These are phyloP conservation scores for Globicephala melas DNA, from an alignment of 2,113 vertebrate species.

Conservation along the genomic window DNA sequence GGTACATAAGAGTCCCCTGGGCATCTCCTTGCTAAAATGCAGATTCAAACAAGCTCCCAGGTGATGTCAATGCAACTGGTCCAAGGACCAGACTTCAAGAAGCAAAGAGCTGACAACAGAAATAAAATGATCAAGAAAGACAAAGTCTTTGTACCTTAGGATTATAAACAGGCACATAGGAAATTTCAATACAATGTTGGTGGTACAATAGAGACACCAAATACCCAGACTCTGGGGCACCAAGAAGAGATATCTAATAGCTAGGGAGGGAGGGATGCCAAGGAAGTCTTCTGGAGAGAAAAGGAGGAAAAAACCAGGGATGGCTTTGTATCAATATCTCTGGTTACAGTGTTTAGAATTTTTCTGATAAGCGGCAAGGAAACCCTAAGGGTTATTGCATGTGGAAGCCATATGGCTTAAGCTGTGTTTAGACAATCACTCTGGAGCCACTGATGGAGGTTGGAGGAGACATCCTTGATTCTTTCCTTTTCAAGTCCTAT, in stretches of 20 bases:
- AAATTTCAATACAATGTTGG: neutral
- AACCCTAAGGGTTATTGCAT: neutral
- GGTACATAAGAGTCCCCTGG: neutral
- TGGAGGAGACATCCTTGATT: neutral
- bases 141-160: neutral
- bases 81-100: neutral
- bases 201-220: neutral
- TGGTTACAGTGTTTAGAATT: neutral
- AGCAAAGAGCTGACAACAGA: neutral
- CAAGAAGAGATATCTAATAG: neutral
- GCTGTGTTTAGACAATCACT: neutral
- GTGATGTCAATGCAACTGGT: neutral
- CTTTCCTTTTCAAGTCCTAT: neutral
- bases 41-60: neutral
- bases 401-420: neutral
- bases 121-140: neutral
- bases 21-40: neutral
- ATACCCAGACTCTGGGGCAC: neutral
- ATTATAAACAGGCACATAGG: neutral
- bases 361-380: neutral
- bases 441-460: neutral
- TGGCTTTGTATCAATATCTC: neutral
- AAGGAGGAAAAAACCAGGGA: neutral
- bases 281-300: neutral
- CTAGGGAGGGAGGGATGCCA: neutral